phyloP scores from a whole-genome alignment of 1,140 invertebrate species.

The Lordiphosa collinella region DNA sequence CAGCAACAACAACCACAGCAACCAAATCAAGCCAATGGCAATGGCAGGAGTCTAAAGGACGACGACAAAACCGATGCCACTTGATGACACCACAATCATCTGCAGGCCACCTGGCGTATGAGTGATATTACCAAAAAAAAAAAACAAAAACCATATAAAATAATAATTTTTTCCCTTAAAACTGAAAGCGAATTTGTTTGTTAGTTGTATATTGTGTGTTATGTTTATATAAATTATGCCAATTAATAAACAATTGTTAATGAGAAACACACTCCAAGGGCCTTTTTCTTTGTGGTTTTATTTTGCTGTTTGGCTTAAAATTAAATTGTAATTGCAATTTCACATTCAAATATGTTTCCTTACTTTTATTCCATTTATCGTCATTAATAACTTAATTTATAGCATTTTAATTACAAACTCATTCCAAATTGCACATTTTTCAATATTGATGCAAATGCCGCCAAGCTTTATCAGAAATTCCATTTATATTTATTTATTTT shows the following conservation, averaged over 20 bases:
- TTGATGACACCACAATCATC: conserved; percentile 35
- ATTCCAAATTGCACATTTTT: conserved; percentile 35
- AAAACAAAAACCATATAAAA: conserved; percentile 14
- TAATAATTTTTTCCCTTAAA: conserved; percentile 6
- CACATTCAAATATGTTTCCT: conserved; percentile 26
- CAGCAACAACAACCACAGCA: conserved; percentile 9
- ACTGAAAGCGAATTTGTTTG: conserved; percentile 14
- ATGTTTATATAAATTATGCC: conserved; percentile 61
- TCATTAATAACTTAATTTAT: conserved; percentile 55
- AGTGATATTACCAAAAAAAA: conserved; percentile 68
- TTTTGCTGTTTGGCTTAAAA: conserved; percentile 56
- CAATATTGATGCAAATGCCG: conserved; percentile 51
- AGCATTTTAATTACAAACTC: conserved; percentile 68
- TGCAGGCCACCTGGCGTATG: conserved; percentile 45
- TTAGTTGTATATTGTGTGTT: conserved; percentile 59
- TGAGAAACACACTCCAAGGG: conserved; percentile 1
- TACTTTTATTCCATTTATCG: conserved; percentile 20
- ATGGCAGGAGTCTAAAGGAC: conserved; percentile 46
- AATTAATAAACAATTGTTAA: conserved; percentile 26
- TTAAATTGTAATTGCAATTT: conserved; percentile 49
- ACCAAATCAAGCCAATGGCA: conserved; percentile 39
- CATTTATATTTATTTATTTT: conserved; percentile 21
- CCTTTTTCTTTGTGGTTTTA: conserved; percentile 36
- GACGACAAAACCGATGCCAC: conserved; percentile 46
- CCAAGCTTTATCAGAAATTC: conserved; percentile 39